Conservation (phyloP, 2,113 vertebrate genomes). For the Diphyllodes magnificus region DNA sequence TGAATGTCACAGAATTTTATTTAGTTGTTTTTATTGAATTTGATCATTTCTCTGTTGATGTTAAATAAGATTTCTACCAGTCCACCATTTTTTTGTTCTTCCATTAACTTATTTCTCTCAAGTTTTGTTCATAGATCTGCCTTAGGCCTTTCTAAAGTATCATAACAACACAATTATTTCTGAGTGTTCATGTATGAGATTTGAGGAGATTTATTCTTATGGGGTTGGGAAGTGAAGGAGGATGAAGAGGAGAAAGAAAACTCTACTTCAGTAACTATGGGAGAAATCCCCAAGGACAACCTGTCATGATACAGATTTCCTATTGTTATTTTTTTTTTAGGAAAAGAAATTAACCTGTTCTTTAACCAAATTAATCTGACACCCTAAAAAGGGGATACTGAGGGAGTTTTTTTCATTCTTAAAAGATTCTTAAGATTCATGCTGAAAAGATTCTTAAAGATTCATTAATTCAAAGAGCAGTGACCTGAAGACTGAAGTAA, state of each 20-base stretch:
- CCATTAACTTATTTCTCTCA: background rate
- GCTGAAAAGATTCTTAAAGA: background rate
- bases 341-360: background rate
- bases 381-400: background rate
- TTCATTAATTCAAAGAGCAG: background rate
- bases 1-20: background rate
- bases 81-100: background rate
- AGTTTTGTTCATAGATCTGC: background rate
- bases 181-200: background rate
- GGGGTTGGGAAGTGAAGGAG: background rate
- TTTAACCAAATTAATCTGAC: background rate
- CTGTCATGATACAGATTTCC: background rate
- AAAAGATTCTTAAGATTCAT: no score
- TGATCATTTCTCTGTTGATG: background rate
- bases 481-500: background rate
- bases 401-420: background rate
- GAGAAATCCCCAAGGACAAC: background rate
- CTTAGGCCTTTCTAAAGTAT: background rate
- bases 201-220: background rate
- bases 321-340: background rate
- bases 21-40: background rate
- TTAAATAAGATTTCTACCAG: background rate
- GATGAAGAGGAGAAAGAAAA: background rate
- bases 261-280: background rate
- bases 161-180: background rate